A percentile compares a stretch with the other conserved stretches of the same genome.
Evolutionary conservation across 2,888 invertebrate genomes (phyloP).

Genomic region (Harmothoe impar): DNA sequence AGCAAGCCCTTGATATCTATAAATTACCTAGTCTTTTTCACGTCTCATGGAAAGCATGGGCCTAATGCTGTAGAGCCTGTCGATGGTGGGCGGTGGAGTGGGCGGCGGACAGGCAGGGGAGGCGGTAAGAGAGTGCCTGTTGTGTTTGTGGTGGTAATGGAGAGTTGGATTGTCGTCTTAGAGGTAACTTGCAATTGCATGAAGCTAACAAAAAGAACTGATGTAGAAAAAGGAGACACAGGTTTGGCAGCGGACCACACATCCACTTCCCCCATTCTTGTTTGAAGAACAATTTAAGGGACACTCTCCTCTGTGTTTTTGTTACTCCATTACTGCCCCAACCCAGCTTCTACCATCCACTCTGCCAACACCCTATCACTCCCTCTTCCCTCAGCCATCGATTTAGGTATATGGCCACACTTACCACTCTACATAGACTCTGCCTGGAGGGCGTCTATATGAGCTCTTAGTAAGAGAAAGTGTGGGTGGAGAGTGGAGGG

Average conservation of each 20-base stretch:
- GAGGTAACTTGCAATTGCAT: no score
- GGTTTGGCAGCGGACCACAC: no score
- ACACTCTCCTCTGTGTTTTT: not conserved
- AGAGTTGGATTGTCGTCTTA: no score
- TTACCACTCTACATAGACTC: not conserved
- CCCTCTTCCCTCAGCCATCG: not conserved
- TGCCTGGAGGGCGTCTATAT: not conserved
- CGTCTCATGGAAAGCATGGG: not conserved
- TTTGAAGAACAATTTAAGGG: no score
- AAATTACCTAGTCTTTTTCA: constrained; percentile 8
- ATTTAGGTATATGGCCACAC: not conserved
- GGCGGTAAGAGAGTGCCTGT: not conserved
- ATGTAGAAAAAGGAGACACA: no score
- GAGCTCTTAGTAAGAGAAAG: not conserved
- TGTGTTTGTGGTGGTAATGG: no score
- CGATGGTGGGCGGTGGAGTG: not conserved
- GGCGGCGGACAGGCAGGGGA: not conserved
- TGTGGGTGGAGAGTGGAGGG: not conserved
- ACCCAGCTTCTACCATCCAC: not conserved
- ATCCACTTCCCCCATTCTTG: no score
- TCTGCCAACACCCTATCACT: not conserved
- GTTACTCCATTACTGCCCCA: not conserved
- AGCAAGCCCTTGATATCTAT: constrained; percentile 29
- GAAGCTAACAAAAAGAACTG: no score
- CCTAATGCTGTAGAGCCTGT: not conserved